These are phyloP conservation scores for Xestia c-nigrum DNA, from an alignment of 2,888 invertebrate genomes.

Conservation along the genomic window DNA sequence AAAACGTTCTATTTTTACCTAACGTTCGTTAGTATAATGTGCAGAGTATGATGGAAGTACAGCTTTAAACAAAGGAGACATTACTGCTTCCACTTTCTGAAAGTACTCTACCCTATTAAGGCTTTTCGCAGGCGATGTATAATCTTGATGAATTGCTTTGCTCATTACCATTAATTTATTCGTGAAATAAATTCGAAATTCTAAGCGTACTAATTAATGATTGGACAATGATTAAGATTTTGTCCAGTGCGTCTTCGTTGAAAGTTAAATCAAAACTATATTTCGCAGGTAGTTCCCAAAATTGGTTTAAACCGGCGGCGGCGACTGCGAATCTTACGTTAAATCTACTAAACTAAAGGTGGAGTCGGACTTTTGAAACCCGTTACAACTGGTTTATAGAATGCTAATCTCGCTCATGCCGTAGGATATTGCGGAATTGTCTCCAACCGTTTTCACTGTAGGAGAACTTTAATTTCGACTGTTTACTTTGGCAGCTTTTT, in stretches of 20 bases:
- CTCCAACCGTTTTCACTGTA: slow-evolving; percentile 58
- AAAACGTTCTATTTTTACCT: slow-evolving; percentile 58
- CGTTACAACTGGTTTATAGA: slow-evolving; percentile 64
- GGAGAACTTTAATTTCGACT: slow-evolving; percentile 74
- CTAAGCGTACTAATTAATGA: slow-evolving; percentile 42
- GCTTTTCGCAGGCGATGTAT: slow-evolving; percentile 53
- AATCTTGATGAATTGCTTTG: slow-evolving; percentile 60
- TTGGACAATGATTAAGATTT: slow-evolving; percentile 31
- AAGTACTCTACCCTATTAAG: slow-evolving; percentile 51
- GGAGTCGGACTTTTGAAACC: slow-evolving; percentile 53
- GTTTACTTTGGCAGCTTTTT: slow-evolving; percentile 73
- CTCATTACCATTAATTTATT: slow-evolving; percentile 58
- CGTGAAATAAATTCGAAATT: slow-evolving; percentile 50
- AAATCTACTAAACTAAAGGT: slow-evolving; percentile 53
- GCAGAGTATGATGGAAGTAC: slow-evolving; percentile 26
- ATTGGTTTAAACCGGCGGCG: slow-evolving; percentile 20
- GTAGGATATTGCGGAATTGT: slow-evolving; percentile 69
- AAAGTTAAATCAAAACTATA: slow-evolving; percentile 40
- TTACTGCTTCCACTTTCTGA: slow-evolving; percentile 51
- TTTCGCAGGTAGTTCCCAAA: slow-evolving; percentile 39
- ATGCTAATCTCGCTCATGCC: slow-evolving; percentile 70
- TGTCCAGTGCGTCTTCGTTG: slow-evolving; percentile 16
- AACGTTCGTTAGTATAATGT: slow-evolving; percentile 62
- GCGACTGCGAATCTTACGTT: slow-evolving; percentile 23
- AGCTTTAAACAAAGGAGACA: slow-evolving; percentile 53